These are phyloP conservation scores for Centroberyx gerrardi DNA, from an alignment of 2,797 vertebrate genomes.

Conservation along the genomic window DNA sequence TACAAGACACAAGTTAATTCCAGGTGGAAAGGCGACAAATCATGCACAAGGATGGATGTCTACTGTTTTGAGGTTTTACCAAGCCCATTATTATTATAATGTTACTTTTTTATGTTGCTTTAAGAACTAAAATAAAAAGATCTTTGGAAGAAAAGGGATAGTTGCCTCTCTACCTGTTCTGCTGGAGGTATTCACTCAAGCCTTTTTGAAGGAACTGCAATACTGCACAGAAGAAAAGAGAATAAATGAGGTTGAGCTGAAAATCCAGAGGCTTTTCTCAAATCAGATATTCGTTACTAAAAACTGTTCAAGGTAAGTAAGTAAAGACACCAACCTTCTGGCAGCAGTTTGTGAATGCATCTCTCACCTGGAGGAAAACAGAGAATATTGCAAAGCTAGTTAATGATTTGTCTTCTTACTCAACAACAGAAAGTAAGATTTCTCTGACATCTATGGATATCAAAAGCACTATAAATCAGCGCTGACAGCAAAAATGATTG, in stretches of 20 bases:
- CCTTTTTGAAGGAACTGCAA: conserved; percentile 90
- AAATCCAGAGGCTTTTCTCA: not conserved
- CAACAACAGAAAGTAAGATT: not conserved
- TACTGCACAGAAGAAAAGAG: conserved; percentile 82
- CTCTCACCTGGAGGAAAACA: conserved; percentile 85
- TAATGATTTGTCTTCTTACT: not conserved
- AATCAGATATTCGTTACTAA: not conserved
- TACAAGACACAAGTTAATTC: no score
- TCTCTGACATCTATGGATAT: not conserved
- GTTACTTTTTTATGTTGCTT: no score
- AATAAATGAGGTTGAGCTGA: not conserved
- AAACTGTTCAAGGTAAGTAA: not conserved
- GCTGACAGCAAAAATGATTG: not conserved
- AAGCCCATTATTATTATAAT: no score
- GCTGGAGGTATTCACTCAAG: conserved; percentile 86
- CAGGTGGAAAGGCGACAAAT: no score
- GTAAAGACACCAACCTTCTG: conserved; percentile 87
- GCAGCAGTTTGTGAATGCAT: conserved; percentile 86
- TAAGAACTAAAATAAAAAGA: no score
- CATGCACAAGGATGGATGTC: no score
- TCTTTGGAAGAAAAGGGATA: no score
- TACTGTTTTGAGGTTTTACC: no score
- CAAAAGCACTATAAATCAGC: not conserved
- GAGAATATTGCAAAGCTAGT: conserved; percentile 1
- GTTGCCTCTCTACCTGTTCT: conserved; percentile 87